Evolutionary conservation across 2,888 invertebrate genomes (phyloP).

Genomic region (Chromoteleia sp.): DNA sequence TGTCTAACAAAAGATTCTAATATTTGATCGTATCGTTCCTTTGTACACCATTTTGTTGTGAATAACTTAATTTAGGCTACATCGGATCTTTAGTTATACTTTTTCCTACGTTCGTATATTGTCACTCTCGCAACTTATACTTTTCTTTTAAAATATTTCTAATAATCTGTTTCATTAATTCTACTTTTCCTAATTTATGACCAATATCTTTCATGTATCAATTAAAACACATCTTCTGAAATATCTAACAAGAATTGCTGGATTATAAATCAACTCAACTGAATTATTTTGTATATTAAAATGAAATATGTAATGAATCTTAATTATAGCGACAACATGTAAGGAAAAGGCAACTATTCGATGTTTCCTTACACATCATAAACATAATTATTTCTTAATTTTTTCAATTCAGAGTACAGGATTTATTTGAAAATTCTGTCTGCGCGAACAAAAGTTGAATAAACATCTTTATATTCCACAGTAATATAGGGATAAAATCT

Average conservation of each 20-base stretch:
- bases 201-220: slow-evolving; percentile 23
- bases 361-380: too few species aligned
- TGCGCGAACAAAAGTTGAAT: too few species aligned
- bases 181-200: slow-evolving; percentile 35
- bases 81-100: slow-evolving; percentile 21
- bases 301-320: not conserved
- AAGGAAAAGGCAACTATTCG: too few species aligned
- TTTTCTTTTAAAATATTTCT: slow-evolving; percentile 44
- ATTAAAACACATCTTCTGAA: slow-evolving; percentile 29
- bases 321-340: slow-evolving; percentile 1
- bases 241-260: slow-evolving; percentile 26
- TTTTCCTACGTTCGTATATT: slow-evolving; percentile 21
- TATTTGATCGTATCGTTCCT: not conserved
- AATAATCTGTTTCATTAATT: slow-evolving; percentile 49
- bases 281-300: slow-evolving; percentile 19
- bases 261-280: slow-evolving; percentile 15
- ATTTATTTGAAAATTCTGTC: too few species aligned
- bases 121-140: slow-evolving; percentile 27
- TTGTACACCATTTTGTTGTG: not conserved
- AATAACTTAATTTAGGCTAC: slow-evolving; percentile 35
- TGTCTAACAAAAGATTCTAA: too few species aligned
- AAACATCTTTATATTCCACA: too few species aligned
- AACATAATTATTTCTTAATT: too few species aligned
- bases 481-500: too few species aligned
- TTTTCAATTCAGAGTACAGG: too few species aligned